Conservation (phyloP, 2,113 vertebrate species). For the Octodon degus region DNA sequence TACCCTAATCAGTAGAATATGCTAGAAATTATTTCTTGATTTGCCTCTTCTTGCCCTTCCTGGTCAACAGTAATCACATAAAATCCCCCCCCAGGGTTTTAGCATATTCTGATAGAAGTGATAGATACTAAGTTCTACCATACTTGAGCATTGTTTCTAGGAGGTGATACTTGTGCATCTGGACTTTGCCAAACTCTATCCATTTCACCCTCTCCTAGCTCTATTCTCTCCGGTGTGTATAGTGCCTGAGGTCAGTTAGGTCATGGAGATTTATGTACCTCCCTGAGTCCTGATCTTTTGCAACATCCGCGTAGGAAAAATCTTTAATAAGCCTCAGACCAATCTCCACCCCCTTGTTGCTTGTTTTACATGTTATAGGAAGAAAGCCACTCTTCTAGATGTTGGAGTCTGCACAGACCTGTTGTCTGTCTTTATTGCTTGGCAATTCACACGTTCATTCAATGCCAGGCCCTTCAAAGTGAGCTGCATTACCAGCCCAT, state of each 20-base stretch:
- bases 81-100: neutral
- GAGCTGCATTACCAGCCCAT: neutral
- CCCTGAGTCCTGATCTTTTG: neutral
- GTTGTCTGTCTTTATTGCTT: neutral
- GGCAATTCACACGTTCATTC: too few relatives aligned
- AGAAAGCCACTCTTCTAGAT: neutral
- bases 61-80: neutral
- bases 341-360: neutral
- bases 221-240: neutral
- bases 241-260: neutral
- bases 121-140: neutral
- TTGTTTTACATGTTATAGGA: neutral
- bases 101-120: neutral
- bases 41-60: neutral
- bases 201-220: neutral
- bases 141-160: neutral
- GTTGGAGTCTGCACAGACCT: neutral
- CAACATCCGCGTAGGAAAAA: neutral
- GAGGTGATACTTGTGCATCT: neutral
- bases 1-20: neutral
- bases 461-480: neutral
- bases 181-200: neutral
- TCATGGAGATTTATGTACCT: neutral
- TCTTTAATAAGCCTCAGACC: neutral
- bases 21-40: neutral